phyloP scores from a whole-genome alignment of 2,797 vertebrate species.

The Micromesistius poutassou region DNA sequence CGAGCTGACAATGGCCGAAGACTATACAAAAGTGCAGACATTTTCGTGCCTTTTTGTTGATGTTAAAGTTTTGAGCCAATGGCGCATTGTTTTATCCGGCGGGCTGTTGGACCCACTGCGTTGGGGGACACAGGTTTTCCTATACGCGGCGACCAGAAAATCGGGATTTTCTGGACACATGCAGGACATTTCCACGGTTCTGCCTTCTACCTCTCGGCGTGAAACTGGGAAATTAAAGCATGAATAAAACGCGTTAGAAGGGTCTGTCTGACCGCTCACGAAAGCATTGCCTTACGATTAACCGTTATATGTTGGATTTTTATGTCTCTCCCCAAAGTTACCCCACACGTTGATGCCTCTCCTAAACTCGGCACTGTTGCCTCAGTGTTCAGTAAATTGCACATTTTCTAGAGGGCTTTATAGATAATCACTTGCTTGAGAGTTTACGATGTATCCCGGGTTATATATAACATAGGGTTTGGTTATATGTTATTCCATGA shows the following conservation, averaged over 20 bases:
- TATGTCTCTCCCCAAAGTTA: constrained; percentile 41
- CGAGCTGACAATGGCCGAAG: constrained; percentile 43
- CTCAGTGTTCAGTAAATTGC: background rate
- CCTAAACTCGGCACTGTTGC: background rate
- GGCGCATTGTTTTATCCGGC: background rate
- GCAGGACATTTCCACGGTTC: constrained; percentile 73
- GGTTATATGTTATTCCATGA: background rate
- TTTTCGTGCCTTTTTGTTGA: constrained; percentile 12
- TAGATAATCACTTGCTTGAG: background rate
- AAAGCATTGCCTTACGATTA: constrained; percentile 18
- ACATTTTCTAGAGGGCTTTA: background rate
- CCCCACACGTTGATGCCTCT: constrained; percentile 55
- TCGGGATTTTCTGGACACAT: constrained; percentile 70
- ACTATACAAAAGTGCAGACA: constrained; percentile 35
- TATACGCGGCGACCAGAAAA: constrained; percentile 71
- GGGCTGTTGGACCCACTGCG: background rate
- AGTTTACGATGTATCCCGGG: background rate
- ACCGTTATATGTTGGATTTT: constrained; percentile 57
- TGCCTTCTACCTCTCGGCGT: constrained; percentile 67
- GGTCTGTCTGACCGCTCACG: constrained; percentile 39
- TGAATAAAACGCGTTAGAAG: constrained; percentile 60
- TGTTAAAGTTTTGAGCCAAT: background rate
- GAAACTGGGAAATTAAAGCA: constrained; percentile 70
- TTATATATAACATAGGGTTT: background rate
- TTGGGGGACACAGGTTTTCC: constrained; percentile 17